These are phyloP conservation scores for Pyrrhosoma nymphula DNA, from an alignment of 2,888 invertebrate genomes.

Conservation along the genomic window DNA sequence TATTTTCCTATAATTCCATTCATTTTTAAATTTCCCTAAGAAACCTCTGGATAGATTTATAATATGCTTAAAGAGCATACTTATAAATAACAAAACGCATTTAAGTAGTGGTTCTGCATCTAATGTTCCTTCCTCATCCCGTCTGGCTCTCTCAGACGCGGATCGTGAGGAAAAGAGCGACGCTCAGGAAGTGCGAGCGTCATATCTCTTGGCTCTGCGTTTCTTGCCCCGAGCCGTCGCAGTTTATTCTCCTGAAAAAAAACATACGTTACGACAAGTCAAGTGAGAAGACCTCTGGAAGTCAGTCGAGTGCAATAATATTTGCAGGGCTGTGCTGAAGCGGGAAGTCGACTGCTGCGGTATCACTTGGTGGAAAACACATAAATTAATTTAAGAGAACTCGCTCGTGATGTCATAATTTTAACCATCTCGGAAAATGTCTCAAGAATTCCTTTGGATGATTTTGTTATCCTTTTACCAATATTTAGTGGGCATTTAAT, in stretches of 20 bases:
- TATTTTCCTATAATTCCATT: too few relatives aligned
- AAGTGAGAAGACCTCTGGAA: slow-evolving; percentile 32
- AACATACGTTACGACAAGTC: background rate
- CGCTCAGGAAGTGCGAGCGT: background rate
- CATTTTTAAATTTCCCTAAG: background rate
- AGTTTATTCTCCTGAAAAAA: background rate
- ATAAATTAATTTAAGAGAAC: background rate
- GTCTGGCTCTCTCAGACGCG: background rate
- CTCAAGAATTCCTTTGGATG: background rate
- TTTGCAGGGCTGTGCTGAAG: background rate
- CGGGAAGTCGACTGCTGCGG: background rate
- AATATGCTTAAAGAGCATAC: too few relatives aligned
- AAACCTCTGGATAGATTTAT: background rate
- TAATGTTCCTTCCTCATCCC: too few relatives aligned
- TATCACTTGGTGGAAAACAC: background rate
- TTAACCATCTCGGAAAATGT: background rate
- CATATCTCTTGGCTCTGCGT: background rate
- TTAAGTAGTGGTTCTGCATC: too few relatives aligned
- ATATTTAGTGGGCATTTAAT: background rate
- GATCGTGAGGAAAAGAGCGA: background rate
- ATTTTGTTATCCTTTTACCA: background rate
- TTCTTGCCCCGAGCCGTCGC: background rate
- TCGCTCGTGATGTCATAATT: background rate
- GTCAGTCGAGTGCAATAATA: background rate
- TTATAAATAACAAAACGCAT: too few relatives aligned